Evolutionary conservation across 2,113 vertebrate genomes (phyloP).

Genomic region (Dicrurus megarhynchus): DNA sequence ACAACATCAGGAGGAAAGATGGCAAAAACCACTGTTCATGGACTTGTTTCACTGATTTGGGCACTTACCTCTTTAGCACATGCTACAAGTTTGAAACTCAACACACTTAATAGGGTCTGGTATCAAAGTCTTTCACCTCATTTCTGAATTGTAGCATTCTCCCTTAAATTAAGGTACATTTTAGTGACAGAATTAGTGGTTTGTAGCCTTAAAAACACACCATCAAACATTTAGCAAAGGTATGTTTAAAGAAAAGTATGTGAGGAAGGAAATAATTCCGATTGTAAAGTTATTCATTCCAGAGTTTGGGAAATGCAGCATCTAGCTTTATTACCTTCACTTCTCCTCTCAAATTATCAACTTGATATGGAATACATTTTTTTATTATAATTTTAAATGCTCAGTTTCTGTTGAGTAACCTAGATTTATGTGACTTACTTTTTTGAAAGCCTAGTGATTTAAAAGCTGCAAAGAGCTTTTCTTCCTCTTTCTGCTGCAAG

Average conservation of each 20-base stretch:
- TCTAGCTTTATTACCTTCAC: background rate
- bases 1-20: background rate
- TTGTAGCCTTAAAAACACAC: background rate
- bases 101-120: rapidly evolving
- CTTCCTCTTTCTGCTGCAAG: background rate
- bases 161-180: background rate
- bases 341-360: background rate
- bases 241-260: background rate
- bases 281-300: background rate
- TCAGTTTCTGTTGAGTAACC: background rate
- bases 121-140: background rate
- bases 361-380: background rate
- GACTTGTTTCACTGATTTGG: background rate
- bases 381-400: background rate
- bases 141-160: background rate
- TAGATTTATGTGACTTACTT: background rate
- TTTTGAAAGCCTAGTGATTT: background rate
- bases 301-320: background rate
- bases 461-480: background rate
- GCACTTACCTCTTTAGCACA: background rate
- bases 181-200: background rate
- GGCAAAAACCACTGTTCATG: background rate
- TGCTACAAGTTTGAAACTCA: background rate
- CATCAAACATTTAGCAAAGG: background rate
- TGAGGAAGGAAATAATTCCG: background rate